phyloP scores from a whole-genome alignment of 64 coral and sea anemone genomes.

The Trachythela sp. region DNA sequence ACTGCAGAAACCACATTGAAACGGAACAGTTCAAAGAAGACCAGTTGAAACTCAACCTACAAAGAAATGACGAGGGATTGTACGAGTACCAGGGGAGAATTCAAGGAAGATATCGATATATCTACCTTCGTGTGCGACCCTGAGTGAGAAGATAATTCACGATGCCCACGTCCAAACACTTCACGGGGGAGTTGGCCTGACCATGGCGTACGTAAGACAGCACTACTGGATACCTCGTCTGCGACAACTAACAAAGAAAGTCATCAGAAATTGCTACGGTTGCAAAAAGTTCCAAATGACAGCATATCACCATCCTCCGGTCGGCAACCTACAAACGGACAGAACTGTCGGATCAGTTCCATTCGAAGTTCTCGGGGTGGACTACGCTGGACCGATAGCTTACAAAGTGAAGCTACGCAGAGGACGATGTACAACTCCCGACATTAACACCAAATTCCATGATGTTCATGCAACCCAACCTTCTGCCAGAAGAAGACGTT shows the following conservation, averaged over 20 bases:
- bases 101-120: slow-evolving; percentile 43
- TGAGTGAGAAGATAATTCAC: background rate
- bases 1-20: slow-evolving; percentile 33
- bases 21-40: slow-evolving; percentile 47
- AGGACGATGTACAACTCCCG: slow-evolving; percentile 14
- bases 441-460: slow-evolving; percentile 26
- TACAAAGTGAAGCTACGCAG: background rate
- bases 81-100: slow-evolving; percentile 43
- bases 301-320: background rate
- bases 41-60: slow-evolving; percentile 22
- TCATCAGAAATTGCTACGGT: no score
- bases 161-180: background rate
- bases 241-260: no score
- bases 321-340: background rate
- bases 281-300: no score
- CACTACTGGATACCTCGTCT: no score
- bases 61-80: slow-evolving; percentile 34
- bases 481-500: background rate
- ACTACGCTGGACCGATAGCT: background rate
- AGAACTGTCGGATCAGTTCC: background rate
- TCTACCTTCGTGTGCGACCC: no score
- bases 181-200: background rate
- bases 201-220: no score
- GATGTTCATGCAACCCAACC: background rate
- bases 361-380: background rate